phyloP scores from a whole-genome alignment of 2,888 invertebrate species.

The Parnassius apollo region DNA sequence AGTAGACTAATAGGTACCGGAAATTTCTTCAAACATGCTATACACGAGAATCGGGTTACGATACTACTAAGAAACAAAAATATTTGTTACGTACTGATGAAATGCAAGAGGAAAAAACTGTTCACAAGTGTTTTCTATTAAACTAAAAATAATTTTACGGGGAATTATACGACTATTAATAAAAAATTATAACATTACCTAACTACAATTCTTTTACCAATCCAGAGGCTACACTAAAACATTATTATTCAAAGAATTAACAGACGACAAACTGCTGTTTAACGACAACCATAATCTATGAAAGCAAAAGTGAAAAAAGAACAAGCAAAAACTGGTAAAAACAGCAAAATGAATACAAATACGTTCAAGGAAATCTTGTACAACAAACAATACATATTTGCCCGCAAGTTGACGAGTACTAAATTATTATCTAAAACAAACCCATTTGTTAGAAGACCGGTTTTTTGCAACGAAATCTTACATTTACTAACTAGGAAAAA shows the following conservation, averaged over 20 bases:
- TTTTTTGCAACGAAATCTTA: slow-evolving; percentile 10
- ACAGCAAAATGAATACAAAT: slow-evolving; percentile 19
- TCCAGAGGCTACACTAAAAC: neutral
- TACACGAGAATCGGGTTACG: too few species aligned
- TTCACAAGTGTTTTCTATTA: too few species aligned
- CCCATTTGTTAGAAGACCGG: slow-evolving; percentile 7
- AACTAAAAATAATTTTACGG: too few species aligned
- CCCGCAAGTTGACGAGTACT: slow-evolving; percentile 28
- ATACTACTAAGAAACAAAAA: too few species aligned
- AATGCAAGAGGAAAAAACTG: too few species aligned
- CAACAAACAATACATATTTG: slow-evolving; percentile 28
- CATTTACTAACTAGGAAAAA: slow-evolving; percentile 30
- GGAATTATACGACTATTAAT: too few species aligned
- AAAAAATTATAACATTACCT: too few species aligned
- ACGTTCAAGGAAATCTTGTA: slow-evolving; percentile 27
- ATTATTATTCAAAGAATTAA: slow-evolving; percentile 13
- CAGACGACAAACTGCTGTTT: slow-evolving; percentile 16
- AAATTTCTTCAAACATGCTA: too few species aligned
- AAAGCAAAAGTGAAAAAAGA: slow-evolving; percentile 30
- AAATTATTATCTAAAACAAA: slow-evolving; percentile 29
- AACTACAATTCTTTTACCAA: neutral
- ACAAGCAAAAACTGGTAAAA: slow-evolving; percentile 23
- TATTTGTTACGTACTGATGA: too few species aligned
- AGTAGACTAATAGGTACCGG: too few species aligned
- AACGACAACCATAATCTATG: slow-evolving; percentile 23